Base-by-base conservation (phyloP, 2,797 vertebrate species). In the Propithecus deckenii region DNA sequence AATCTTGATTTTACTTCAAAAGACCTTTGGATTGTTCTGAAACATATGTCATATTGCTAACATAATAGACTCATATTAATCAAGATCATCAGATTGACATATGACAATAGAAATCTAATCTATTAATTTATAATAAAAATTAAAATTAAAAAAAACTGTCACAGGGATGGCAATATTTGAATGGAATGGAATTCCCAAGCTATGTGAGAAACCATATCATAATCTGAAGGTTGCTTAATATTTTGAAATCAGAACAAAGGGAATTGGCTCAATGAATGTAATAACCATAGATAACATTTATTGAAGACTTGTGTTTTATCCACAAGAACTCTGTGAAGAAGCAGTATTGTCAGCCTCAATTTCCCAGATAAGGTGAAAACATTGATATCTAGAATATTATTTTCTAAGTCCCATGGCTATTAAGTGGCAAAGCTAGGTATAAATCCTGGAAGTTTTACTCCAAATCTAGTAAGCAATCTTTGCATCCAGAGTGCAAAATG, bases 91-190 rank as follows among this genome's bases (percentile, higher is more conserved):
- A 55, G 30, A 88, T 28, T 88, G 32, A 74, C 57, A 76, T 74
- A 67, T 38, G 90, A 75, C 25, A 95, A 22, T 71, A 86, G 38
- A 95, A 95, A 94, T 86, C 4, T 3, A 94, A 91, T 61, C 28
- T 80, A 85, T n/a, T 92, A 75, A 90, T 90, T 78, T 96, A 50
- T 59, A 92, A 93, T 59, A 28, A 41, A 81, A 71, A 93, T 88
- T 38, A 18, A 85, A 81, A 52, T 55, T 52, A 61, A 14, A 63
- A 63, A 63, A 65, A 23, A 52, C 74, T 89, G 48, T 88, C 78
- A 38, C 2, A 90, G 32, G 11, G 28, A 76, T 63, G 15, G 23
- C 2, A 50, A 43, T 78, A 76, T 65, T 92, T 69, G 46, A 93
- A 84, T n/a, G 69, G 48, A 30, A 71, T 86, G 69, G 38, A n/a